These are phyloP conservation scores for Drosophila antonietae DNA, from an alignment of 2,888 invertebrate genomes.

Conservation along the genomic window DNA sequence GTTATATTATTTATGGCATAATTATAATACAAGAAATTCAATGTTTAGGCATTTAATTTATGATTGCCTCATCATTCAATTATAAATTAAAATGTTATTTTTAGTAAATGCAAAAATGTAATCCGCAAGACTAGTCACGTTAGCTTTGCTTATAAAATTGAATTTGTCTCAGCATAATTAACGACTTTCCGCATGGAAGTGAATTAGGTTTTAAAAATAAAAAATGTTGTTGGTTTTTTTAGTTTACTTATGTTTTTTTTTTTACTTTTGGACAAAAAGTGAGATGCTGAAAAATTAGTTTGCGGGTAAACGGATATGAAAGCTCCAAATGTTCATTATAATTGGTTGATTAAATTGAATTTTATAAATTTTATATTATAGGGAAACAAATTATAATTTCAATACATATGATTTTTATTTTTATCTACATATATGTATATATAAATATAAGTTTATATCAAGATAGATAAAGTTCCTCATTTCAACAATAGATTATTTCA, in stretches of 20 bases:
- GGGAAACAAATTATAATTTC: too few relatives aligned
- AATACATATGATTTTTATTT: too few relatives aligned
- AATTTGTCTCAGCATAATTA: constrained; percentile 5
- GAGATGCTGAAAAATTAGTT: not conserved
- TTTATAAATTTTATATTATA: too few relatives aligned
- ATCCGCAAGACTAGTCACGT: not conserved
- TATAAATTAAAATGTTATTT: not conserved
- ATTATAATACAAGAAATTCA: not conserved
- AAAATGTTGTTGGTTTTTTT: constrained; percentile 5
- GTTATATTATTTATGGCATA: not conserved
- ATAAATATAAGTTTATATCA: too few relatives aligned
- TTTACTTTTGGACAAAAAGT: not conserved
- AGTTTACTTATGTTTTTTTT: not conserved
- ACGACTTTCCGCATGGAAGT: constrained; percentile 21
- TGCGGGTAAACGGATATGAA: not conserved
- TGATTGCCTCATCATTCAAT: not conserved
- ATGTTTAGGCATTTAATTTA: not conserved
- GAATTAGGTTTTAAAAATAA: not conserved
- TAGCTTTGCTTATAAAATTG: not conserved
- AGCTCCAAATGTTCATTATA: not conserved
- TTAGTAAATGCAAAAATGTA: not conserved
- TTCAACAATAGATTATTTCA: not conserved
- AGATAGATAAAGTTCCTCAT: too few relatives aligned
- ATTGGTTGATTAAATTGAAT: not conserved
- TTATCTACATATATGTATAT: too few relatives aligned